These are phyloP conservation scores for Epinephelus awoara DNA, from an alignment of 2,797 vertebrate genomes.

Conservation along the genomic window DNA sequence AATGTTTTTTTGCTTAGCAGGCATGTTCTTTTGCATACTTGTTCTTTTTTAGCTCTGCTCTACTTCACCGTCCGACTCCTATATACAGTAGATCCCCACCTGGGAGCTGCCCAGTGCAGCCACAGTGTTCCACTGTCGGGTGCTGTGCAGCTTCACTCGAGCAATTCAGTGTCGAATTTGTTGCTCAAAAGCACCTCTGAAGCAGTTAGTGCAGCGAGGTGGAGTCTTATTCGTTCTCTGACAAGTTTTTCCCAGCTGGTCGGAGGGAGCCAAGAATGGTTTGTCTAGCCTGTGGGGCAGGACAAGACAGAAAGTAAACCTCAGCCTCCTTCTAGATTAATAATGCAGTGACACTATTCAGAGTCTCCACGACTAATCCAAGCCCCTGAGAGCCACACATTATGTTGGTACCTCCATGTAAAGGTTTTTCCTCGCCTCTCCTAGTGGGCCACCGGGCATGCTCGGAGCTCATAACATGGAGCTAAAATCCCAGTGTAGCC, in stretches of 20 bases:
- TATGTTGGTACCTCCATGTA: constrained; percentile 48
- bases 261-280: constrained; percentile 37
- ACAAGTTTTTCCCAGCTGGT: constrained; percentile 34
- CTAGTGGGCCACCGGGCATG: constrained; percentile 30
- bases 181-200: constrained; percentile 58
- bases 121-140: not conserved
- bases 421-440: constrained; percentile 42
- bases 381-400: constrained; percentile 51
- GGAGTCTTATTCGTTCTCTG: constrained; percentile 12
- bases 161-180: constrained; percentile 27
- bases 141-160: constrained; percentile 2
- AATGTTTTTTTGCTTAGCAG: constrained; percentile 72
- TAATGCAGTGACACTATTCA: constrained; percentile 68
- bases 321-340: constrained; percentile 62
- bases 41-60: constrained; percentile 55
- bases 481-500: constrained; percentile 37
- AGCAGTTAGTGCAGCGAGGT: constrained; percentile 8
- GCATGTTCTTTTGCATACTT: constrained; percentile 62
- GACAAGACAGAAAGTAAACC: constrained; percentile 51
- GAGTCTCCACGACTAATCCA: constrained; percentile 53
- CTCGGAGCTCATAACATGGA: constrained; percentile 37
- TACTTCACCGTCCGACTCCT: constrained; percentile 41
- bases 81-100: constrained; percentile 18
- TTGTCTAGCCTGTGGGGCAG: constrained; percentile 53
- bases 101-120: constrained; percentile 28